Percentiles rank a stretch among this genome's conserved stretches.
These are phyloP conservation scores for Osmerus mordax DNA, from an alignment of 2,113 vertebrate species.

Conservation along the genomic window DNA sequence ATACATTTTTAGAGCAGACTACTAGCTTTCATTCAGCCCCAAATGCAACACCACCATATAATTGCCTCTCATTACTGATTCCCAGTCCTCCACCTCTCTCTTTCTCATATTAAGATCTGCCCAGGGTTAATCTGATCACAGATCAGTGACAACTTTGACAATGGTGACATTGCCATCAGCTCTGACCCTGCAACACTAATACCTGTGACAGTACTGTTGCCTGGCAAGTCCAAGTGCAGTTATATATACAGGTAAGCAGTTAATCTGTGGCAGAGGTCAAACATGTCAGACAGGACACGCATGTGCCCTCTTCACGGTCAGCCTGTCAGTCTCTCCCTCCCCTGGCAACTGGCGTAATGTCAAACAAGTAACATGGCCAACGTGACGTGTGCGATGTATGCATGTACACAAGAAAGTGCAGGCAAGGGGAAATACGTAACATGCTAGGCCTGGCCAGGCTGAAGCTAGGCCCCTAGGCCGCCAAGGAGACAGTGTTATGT, in stretches of 20 bases:
- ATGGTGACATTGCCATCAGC: neutral
- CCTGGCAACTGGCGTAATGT: no score
- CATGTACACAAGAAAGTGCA: neutral
- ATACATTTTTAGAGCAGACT: neutral
- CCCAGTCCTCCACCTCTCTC: neutral
- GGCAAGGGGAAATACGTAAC: neutral
- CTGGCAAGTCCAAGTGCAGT: constrained; percentile 1
- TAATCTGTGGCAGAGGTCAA: constrained; percentile 15
- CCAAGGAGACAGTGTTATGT: neutral
- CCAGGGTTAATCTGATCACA: neutral
- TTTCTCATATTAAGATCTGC: neutral
- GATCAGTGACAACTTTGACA: neutral
- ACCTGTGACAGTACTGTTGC: constrained; percentile 18
- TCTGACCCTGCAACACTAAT: constrained; percentile 25
- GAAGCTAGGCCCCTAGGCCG: neutral
- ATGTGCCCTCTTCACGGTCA: neutral
- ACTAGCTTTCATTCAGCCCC: no score
- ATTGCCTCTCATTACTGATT: neutral
- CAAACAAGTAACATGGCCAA: neutral
- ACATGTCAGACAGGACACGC: neutral
- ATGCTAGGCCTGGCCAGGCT: neutral
- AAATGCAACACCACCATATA: no score
- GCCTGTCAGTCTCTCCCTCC: neutral
- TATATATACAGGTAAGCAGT: constrained; percentile 17
- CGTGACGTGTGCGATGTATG: neutral